Conservation (phyloP, 2,888 invertebrate species). For the Chloroclysta siterata region DNA sequence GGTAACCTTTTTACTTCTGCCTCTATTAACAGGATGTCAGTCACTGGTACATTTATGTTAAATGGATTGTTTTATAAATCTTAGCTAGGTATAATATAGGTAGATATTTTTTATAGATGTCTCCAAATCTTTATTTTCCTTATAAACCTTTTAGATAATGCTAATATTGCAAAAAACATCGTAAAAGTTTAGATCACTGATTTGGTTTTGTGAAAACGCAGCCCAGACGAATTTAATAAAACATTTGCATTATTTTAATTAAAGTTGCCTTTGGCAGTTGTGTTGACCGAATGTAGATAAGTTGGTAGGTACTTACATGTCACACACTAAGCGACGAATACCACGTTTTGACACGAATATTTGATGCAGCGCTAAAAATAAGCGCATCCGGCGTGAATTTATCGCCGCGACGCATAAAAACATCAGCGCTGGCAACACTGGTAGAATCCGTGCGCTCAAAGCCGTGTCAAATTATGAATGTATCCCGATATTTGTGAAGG, state of each 20-base stretch:
- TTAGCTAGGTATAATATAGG: too few species aligned
- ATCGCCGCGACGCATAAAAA: slow-evolving; percentile 69
- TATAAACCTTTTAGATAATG: too few species aligned
- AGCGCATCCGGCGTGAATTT: slow-evolving; percentile 72
- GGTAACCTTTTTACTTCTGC: too few species aligned
- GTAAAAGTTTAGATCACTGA: too few species aligned
- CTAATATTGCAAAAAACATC: too few species aligned
- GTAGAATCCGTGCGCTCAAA: slow-evolving; percentile 58
- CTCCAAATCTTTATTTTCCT: too few species aligned
- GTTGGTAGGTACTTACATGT: not conserved
- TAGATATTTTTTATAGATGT: too few species aligned
- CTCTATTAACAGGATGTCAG: too few species aligned
- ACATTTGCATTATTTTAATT: not conserved
- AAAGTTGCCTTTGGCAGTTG: not conserved
- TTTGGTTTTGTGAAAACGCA: too few species aligned
- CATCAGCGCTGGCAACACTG: slow-evolving; percentile 67
- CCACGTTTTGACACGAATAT: slow-evolving; percentile 48
- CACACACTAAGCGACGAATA: slow-evolving; percentile 1
- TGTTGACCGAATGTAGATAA: slow-evolving; percentile 1
- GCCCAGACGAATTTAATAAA: too few species aligned
- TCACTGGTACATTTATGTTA: too few species aligned
- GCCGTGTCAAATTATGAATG: slow-evolving; percentile 77
- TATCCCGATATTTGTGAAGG: slow-evolving; percentile 78
- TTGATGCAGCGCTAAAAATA: slow-evolving; percentile 68
- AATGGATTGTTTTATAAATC: too few species aligned